Evolutionary conservation across 2,797 vertebrate species (phyloP).

Genomic region (Apogon hyalosoma): DNA sequence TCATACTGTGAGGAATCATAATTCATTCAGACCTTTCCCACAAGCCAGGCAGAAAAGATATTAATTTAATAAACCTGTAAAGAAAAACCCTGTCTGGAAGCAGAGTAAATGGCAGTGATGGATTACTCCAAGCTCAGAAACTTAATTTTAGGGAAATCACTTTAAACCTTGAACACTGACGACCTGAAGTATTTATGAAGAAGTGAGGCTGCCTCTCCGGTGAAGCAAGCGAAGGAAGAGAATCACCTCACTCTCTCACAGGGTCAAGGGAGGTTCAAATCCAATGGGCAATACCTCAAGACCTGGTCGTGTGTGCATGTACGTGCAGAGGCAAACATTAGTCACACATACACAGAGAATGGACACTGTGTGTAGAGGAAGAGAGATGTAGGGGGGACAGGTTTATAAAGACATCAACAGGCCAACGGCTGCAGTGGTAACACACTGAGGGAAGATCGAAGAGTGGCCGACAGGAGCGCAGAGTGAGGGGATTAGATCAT

Average conservation of each 20-base stretch:
- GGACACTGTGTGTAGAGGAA: conserved; percentile 30
- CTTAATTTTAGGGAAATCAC: conserved; percentile 79
- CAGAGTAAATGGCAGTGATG: conserved; percentile 79
- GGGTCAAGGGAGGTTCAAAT: conserved; percentile 55
- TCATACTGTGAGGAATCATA: conserved; percentile 68
- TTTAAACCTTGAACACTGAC: conserved; percentile 73
- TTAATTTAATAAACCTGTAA: conserved; percentile 83
- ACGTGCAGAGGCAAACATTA: conserved; percentile 24
- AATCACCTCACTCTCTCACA: conserved; percentile 48
- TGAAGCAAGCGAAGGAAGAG: conserved; percentile 39
- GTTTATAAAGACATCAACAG: conserved; percentile 75
- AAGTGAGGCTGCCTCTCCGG: conserved; percentile 53
- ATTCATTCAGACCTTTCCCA: conserved; percentile 75
- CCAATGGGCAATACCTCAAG: conserved; percentile 42
- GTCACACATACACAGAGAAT: conserved; percentile 28
- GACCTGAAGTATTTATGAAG: conserved; percentile 80
- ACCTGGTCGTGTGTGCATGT: conserved; percentile 10
- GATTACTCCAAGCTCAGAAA: conserved; percentile 77
- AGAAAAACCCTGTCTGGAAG: conserved; percentile 73
- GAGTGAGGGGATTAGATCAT: conserved; percentile 73
- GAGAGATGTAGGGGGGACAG: conserved; percentile 45
- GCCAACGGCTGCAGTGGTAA: conserved; percentile 45
- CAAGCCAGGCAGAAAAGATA: conserved; percentile 72
- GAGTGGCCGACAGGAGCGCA: conserved; percentile 44
- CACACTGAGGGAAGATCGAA: conserved; percentile 63